Conservation (phyloP, 2,797 vertebrate species). For the Cheirogaleus major region DNA sequence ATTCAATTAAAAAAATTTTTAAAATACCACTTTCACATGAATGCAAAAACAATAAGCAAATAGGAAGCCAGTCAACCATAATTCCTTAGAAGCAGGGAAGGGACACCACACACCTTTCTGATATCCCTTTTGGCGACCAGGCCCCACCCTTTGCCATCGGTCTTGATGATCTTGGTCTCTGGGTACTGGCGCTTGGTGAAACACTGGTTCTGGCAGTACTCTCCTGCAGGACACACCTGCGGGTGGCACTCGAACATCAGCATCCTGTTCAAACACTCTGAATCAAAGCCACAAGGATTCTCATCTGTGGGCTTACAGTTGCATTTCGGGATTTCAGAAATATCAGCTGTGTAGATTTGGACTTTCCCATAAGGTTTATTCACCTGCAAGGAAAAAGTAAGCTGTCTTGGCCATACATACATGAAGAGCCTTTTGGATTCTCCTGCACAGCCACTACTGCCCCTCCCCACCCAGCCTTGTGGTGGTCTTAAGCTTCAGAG, state of each 20-base stretch:
- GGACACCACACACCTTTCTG: constrained; percentile 91
- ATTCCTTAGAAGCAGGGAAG: not conserved
- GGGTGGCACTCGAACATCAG: constrained; percentile 99
- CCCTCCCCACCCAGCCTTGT: not conserved
- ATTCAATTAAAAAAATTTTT: not conserved
- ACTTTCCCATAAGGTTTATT: constrained; percentile 96
- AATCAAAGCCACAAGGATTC: constrained; percentile 95
- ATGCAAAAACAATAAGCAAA: not conserved
- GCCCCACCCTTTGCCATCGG: constrained; percentile 97
- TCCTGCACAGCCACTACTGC: not conserved
- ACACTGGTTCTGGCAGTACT: constrained; percentile 96
- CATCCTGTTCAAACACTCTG: constrained; percentile 98
- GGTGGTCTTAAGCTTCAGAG: not conserved
- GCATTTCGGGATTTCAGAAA: constrained; percentile 98
- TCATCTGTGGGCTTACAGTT: constrained; percentile 97
- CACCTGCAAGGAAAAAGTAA: constrained; percentile 86
- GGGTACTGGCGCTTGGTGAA: constrained; percentile 98
- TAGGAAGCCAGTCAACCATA: too few relatives aligned
- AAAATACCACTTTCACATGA: not conserved
- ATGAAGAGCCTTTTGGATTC: not conserved
- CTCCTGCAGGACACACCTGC: constrained; percentile 94
- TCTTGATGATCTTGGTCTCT: constrained; percentile 96
- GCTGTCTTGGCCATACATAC: not conserved
- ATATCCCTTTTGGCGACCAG: constrained; percentile 94
- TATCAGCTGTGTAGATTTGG: constrained; percentile 96